Evolutionary conservation across 2,113 vertebrate species (phyloP), one percentile per base, ranked within the genome.

Genomic region (Thamnophis sirtalis): DNA sequence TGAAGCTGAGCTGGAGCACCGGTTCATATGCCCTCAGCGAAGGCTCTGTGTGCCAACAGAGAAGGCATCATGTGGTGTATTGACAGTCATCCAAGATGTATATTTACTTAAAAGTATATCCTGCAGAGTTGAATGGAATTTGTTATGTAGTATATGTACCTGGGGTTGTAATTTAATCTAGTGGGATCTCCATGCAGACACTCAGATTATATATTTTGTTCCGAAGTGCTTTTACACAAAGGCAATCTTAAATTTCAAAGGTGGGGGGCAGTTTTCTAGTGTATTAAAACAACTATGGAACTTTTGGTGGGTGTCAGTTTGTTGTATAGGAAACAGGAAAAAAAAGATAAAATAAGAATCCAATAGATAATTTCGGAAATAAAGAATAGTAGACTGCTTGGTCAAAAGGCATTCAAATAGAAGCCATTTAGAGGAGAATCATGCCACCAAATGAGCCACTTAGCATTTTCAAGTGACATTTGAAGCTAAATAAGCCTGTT

Each of bases 401-500:
- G 50, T 86, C 49, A 68, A 17, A 63, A 91, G 15, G 22, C 56
- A 89, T 89, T 91, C 68, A 28, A 89, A 91, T 68, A 89, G 24
- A 33, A 50, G 43, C 86, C 80, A 88, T 88, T 86, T 80, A 56
- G 43, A 87, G 60, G 53, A 58, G 84, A 49, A 56, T 54, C 56
- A 38, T 73, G 26, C 84, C 80, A 89, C 38, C 50, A 89, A 73
- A 86, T 80, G 93, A 93, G 50, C 49, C 80, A 93, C 43, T 89
- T 93, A 60, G 58, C 56, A 91, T 89, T 73, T 86, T 85, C 48
- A 85, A 88, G 49, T 93, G 68, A 88, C 53, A 88, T 84, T 88
- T 91, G 54, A 87, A 93, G 49, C 54, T 88, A 91, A 91, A 88
- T 85, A 84, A 91, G 55, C 87, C 38, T 51, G 28, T 73, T 84